Evolutionary conservation across 2,797 vertebrate species (phyloP).

Genomic region (Artibeus lituratus): DNA sequence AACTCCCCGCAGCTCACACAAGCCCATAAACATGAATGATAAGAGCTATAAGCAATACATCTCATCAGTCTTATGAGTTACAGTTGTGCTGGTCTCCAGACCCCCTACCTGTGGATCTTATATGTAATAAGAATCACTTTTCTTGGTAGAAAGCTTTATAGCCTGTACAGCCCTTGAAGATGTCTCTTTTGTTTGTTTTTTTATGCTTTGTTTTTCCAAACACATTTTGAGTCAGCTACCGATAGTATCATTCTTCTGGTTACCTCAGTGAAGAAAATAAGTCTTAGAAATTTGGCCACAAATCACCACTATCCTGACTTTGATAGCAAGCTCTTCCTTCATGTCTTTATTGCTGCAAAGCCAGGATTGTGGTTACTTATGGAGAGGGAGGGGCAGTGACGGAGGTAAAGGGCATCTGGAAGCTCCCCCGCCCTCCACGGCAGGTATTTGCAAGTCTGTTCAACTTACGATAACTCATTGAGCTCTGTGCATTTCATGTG

Average conservation of each 20-base stretch:
- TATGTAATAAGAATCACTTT: not conserved
- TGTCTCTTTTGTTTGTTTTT: not conserved
- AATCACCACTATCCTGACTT: not conserved
- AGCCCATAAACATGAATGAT: slow-evolving; percentile 50
- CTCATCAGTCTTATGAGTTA: not conserved
- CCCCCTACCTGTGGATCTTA: not conserved
- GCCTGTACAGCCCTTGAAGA: not conserved
- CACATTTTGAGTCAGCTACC: not conserved
- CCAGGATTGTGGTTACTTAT: not conserved
- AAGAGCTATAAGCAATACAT: not conserved
- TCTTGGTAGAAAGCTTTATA: not conserved
- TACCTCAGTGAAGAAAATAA: not conserved
- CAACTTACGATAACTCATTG: not conserved
- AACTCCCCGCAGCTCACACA: not conserved
- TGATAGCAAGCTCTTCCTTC: not conserved
- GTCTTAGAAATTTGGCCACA: not conserved
- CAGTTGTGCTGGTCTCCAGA: not conserved
- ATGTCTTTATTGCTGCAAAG: not conserved
- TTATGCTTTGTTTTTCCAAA: not conserved
- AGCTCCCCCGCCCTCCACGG: no score
- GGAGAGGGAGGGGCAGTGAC: not conserved
- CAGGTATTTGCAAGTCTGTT: not conserved
- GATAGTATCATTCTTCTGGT: not conserved
- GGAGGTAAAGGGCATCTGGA: not conserved
- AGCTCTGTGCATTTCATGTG: not conserved